A percentile compares a stretch with the other conserved stretches of the same genome.
Conservation (phyloP, 2,797 vertebrate genomes). For the Acipenser oxyrinchus region DNA sequence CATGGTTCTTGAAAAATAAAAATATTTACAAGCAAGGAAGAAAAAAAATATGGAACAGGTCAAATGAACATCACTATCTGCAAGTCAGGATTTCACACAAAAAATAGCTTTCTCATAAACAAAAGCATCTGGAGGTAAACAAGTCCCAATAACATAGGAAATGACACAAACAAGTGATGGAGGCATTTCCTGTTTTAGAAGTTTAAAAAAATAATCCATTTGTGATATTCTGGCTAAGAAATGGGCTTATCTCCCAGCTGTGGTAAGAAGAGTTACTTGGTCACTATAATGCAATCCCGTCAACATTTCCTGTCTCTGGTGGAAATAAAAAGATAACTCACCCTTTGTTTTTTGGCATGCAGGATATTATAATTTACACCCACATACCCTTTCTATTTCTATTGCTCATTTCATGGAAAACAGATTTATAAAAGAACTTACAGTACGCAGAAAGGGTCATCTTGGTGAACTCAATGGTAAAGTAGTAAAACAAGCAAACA, state of each 20-base stretch:
- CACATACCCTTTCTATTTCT: not conserved
- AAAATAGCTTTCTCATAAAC: constrained; percentile 12
- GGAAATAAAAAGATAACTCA: constrained; percentile 5
- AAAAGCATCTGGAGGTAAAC: constrained; percentile 31
- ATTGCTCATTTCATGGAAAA: constrained; percentile 7
- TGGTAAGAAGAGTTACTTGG: constrained; percentile 1
- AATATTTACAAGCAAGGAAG: not conserved
- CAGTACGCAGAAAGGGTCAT: constrained; percentile 11
- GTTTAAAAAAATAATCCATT: not conserved
- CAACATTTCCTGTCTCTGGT: constrained; percentile 4
- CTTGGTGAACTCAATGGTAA: constrained; percentile 14
- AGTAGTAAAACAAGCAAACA: constrained; percentile 12
- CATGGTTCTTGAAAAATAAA: too few species aligned
- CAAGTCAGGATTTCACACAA: constrained; percentile 30
- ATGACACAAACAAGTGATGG: constrained; percentile 30
- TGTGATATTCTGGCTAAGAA: not conserved
- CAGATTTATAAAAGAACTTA: constrained; percentile 11
- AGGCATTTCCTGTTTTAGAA: constrained; percentile 40
- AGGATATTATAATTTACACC: constrained; percentile 4
- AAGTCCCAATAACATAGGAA: constrained; percentile 28
- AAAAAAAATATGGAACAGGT: constrained; percentile 16
- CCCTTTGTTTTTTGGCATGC: constrained; percentile 5
- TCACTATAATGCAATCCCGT: not conserved
- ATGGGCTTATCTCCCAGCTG: constrained; percentile 2
- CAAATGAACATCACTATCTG: constrained; percentile 12